Base-by-base conservation (phyloP, 2,113 vertebrate species). In the Gadus chalcogrammus region DNA sequence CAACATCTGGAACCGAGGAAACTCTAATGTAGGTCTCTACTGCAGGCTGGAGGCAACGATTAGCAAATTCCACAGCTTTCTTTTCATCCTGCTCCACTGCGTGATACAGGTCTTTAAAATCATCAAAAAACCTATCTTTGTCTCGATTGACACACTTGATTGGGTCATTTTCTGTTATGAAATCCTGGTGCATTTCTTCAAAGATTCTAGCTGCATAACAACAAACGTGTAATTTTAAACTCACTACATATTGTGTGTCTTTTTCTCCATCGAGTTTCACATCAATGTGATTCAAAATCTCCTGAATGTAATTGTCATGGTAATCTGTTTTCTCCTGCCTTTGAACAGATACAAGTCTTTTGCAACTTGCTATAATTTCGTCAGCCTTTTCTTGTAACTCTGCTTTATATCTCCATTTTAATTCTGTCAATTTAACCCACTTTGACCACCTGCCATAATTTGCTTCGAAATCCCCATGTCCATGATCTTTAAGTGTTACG, bases 141-240 rank as follows among this genome's bases (percentile, higher is more conserved):
- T 72, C 75, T 60, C 77, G 38, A 4, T 0, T 4, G 0, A 5
- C 67, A 59, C 79, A 78, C 42, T 9, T 67, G 0, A 4, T 8
- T 0, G 86, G 85, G 20, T 91, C 85, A 5, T 91, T 91, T 0
- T 7, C 15, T 0, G 9, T 1, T 16, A 86, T 60, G 61, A 88
- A 90, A 15, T 70, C 13, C 0, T 84, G 0, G 0, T 91, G 87
- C 82, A 89, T 85, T 15, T 63, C 3, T 73, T 86, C 74, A 61
- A 90, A 91, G 9, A 1, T 0, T 72, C 53, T 65, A 12, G 86
- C 79, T 70, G 87, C 82, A 1, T 11, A 0, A 64, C 69, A 84
- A 84, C 87, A 91, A 69, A 91, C 81, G 79, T 91, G 72, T 17
- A 81, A 27, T 61, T 91, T 91, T 0, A 91, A 65, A 2, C 70